Percentiles rank a stretch among this genome's conserved stretches.
Conservation (phyloP, 2,888 invertebrate species). For the Drosophila birchii region DNA sequence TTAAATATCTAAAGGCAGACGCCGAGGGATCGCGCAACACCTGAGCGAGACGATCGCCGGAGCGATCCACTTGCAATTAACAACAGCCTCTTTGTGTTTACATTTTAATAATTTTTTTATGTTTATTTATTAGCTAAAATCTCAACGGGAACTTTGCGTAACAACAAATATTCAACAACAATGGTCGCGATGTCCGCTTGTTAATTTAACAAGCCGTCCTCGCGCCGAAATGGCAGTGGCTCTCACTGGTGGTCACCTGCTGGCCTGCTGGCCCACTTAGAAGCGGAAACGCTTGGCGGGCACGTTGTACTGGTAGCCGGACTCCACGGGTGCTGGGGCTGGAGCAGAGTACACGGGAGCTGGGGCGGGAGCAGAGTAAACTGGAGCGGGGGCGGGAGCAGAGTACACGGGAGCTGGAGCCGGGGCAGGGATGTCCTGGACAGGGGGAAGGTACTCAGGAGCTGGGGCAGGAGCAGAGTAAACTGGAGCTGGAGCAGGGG, state of each 20-base stretch:
- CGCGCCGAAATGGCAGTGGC: constrained; percentile 29
- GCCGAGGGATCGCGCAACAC: constrained; percentile 8
- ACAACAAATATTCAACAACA: constrained; percentile 77
- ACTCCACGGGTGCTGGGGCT: constrained; percentile 48
- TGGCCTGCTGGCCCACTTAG: constrained; percentile 43
- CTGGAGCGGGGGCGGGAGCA: constrained; percentile 51
- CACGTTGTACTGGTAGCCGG: constrained; percentile 70
- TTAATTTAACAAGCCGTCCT: constrained; percentile 72
- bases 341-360: constrained; percentile 45
- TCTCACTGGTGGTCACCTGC: constrained; percentile 9
- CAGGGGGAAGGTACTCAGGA: constrained; percentile 27
- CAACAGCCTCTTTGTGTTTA: constrained; percentile 26
- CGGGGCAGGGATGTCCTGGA: constrained; percentile 5
- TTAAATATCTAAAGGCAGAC: constrained; percentile 23
- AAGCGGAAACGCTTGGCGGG: constrained; percentile 75
- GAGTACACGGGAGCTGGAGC: constrained; percentile 52
- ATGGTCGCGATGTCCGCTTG: constrained; percentile 48
- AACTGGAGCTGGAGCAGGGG: constrained; percentile 39
- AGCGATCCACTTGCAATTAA: constrained; percentile 34
- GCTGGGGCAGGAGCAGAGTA: constrained; percentile 32
- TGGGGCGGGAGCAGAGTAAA: constrained; percentile 47
- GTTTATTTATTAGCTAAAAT: constrained; percentile 71
- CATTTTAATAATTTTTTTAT: constrained; percentile 33
- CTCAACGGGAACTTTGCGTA: constrained; percentile 74
- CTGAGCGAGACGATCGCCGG: not conserved